These are phyloP conservation scores for Oryzias melastigma DNA, from an alignment of 2,113 vertebrate species.

Conservation along the genomic window DNA sequence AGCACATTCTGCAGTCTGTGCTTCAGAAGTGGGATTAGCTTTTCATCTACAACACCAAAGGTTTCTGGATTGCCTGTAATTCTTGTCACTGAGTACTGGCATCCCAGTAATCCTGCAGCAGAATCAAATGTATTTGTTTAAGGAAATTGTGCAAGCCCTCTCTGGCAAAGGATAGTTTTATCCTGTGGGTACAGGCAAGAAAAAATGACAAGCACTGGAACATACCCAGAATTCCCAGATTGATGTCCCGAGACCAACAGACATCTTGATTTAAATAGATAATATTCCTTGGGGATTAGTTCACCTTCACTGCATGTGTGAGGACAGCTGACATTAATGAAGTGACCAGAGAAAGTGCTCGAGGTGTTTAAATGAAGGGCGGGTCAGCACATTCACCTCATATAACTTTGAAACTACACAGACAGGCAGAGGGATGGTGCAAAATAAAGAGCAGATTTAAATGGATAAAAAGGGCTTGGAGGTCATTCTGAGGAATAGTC, in stretches of 20 bases:
- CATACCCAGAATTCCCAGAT: neutral
- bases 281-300: constrained; percentile 12
- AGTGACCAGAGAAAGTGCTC: constrained; percentile 3
- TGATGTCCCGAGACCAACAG: constrained; percentile 3
- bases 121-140: constrained; percentile 3
- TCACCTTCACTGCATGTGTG: constrained; percentile 28
- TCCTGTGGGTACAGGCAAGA: too few species aligned
- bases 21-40: constrained; percentile 45
- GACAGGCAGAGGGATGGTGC: neutral
- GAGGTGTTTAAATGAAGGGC: constrained; percentile 16
- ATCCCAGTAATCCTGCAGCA: constrained; percentile 15
- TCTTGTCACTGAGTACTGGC: constrained; percentile 10
- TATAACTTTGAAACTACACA: constrained; percentile 6
- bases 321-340: constrained; percentile 5
- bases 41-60: constrained; percentile 36
- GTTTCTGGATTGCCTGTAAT: constrained; percentile 28
- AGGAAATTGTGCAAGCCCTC: neutral
- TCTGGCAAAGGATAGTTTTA: too few species aligned
- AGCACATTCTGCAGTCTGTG: constrained; percentile 11
- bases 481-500: neutral
- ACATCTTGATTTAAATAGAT: constrained; percentile 3
- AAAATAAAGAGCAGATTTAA: constrained; percentile 34
- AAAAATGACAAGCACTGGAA: too few species aligned
- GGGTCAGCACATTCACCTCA: neutral
- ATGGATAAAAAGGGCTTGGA: constrained; percentile 29